Evolutionary conservation across 2,888 invertebrate species (phyloP).

Genomic region (Chelonus formosanus): DNA sequence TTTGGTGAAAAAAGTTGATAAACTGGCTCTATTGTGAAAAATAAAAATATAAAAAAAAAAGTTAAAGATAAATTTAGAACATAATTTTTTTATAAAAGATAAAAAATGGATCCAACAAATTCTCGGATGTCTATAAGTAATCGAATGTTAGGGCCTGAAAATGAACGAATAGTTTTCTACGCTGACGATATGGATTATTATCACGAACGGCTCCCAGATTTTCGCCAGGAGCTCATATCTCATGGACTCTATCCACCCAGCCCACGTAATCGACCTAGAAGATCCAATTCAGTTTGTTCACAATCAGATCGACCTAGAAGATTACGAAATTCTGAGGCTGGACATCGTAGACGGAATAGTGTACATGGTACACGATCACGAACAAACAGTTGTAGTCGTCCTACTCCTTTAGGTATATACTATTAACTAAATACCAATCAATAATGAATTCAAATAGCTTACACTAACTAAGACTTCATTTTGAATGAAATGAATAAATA

Average conservation of each 20-base stretch:
- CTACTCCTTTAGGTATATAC: constrained; percentile 57
- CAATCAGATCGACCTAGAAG: constrained; percentile 45
- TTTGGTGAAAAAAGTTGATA: no score
- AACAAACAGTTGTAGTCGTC: constrained; percentile 51
- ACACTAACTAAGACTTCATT: no score
- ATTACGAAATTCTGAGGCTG: constrained; percentile 47
- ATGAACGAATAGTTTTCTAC: constrained; percentile 55
- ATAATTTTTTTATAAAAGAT: not conserved
- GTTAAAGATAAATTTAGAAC: no score
- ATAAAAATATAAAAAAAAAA: no score
- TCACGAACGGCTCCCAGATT: constrained; percentile 20
- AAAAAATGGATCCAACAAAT: constrained; percentile 25
- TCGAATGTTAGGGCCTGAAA: constrained; percentile 44
- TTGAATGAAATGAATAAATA: no score
- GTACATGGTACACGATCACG: constrained; percentile 51
- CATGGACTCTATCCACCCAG: constrained; percentile 41
- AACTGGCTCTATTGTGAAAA: no score
- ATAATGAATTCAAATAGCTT: not conserved
- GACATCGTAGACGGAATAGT: constrained; percentile 52
- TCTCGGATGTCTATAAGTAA: constrained; percentile 31
- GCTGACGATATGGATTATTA: constrained; percentile 42
- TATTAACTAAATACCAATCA: not conserved
- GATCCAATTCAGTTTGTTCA: constrained; percentile 42
- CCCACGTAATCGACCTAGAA: constrained; percentile 30
- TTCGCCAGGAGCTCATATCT: constrained; percentile 21